Evolutionary conservation across 2,113 vertebrate genomes (phyloP), one percentile per base, ranked within the genome.

Genomic region (Alouatta palliata): DNA sequence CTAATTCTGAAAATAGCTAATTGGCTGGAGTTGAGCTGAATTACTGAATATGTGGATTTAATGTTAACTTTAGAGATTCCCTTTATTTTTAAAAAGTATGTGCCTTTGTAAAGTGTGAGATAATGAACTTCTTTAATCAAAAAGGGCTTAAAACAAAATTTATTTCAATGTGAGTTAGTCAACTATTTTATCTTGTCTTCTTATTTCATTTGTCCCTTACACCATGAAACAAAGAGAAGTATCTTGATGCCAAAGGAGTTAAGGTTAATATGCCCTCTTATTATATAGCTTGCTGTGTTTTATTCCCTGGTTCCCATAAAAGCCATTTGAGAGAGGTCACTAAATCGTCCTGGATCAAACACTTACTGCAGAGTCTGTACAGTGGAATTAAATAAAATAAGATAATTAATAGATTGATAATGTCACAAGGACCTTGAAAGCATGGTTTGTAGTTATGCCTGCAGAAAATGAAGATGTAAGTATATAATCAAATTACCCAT

Each of bases 381-480:
- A 61, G 58, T 54, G 13, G 68, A 70, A 90, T 70, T 66, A 94
- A 93, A 87, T 90, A 23, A 32, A 87, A 83, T 91, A 83, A 85
- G 40, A 52, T 84, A 77, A 94, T 68, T 96, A 83, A 88, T 83
- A 66, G 37, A 56, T 93, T 89, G 83, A 88, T 87, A 93, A 84
- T 96, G 30, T 96, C 87, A 81, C 11, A 77, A 87, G 47, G 47
- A 91, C 86, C 47, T 97, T 73, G 54, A 87, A 94, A 93, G 4
- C 8, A 25, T 70, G 5, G 52, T 84, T 84, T 90, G n/a, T 90
- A 73, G 45, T 25, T 37, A 88, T 56, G 54, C 8, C n/a, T 81
- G 19, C 2, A 89, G 71, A 85, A 91, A 94, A 80, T 91, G 49
- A 64, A 94, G 3, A 76, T 43, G 47, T 3, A 91, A 58, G 35